Percentiles rank a stretch among this genome's conserved stretches.
Conservation (phyloP, 2,797 vertebrate species). For the Periophthalmus magnuspinnatus region DNA sequence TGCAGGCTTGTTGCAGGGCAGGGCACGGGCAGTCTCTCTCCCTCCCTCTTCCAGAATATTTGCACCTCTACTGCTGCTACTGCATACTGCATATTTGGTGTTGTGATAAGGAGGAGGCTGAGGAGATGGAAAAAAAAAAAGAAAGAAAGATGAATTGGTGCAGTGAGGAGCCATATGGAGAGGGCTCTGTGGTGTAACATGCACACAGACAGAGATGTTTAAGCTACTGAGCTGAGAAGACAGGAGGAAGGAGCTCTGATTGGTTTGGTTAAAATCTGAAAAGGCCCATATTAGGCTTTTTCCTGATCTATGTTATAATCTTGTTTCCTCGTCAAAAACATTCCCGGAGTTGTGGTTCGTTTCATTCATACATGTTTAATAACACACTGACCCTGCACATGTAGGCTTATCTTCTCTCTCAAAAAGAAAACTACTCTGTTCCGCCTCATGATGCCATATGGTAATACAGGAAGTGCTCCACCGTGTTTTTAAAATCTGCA, state of each 20-base stretch:
- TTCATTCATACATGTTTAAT: no score
- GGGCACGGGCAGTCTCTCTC: slow-evolving; percentile 14
- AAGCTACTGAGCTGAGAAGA: background rate
- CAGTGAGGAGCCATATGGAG: slow-evolving; percentile 53
- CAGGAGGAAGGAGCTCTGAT: background rate
- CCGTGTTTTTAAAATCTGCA: no score
- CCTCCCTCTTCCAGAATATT: slow-evolving; percentile 28
- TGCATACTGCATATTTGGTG: slow-evolving; percentile 15
- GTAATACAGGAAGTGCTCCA: no score
- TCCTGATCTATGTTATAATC: no score
- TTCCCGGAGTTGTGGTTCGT: no score
- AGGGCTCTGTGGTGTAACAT: slow-evolving; percentile 13
- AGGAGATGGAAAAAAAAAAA: slow-evolving; percentile 43
- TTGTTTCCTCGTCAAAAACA: no score
- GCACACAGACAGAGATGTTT: background rate
- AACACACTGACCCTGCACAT: no score
- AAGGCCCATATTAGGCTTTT: no score
- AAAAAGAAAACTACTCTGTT: no score
- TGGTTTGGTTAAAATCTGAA: background rate
- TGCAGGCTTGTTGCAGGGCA: slow-evolving; percentile 36
- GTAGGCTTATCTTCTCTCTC: no score
- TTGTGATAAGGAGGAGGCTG: no score
- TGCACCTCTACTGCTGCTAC: background rate
- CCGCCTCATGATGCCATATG: no score
- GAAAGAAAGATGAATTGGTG: slow-evolving; percentile 47